Evolutionary conservation across 2,888 invertebrate species (phyloP).

Genomic region (Anorthoa munda): DNA sequence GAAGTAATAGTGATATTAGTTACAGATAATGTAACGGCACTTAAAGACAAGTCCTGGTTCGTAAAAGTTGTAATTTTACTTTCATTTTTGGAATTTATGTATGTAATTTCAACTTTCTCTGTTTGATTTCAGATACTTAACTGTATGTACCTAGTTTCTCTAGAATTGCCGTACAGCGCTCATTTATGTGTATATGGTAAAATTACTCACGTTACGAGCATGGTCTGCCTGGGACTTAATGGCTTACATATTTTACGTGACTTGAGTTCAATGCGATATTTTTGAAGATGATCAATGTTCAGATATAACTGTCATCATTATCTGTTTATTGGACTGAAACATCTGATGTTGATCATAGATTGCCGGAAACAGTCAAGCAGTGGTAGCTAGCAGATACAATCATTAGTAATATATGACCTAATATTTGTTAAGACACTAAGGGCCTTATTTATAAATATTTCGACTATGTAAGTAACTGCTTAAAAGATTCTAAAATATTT

Average conservation of each 20-base stretch:
- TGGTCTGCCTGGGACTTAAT: background rate
- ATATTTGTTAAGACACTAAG: too few species aligned
- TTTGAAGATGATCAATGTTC: background rate
- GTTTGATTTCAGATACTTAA: slow-evolving; percentile 13
- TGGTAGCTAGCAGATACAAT: background rate
- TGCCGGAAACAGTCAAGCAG: background rate
- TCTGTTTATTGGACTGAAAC: background rate
- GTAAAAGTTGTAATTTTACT: slow-evolving; percentile 33
- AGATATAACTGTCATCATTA: slow-evolving; percentile 13
- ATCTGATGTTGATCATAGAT: slow-evolving; percentile 6
- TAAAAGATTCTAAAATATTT: too few species aligned
- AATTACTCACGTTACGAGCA: background rate
- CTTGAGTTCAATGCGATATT: background rate
- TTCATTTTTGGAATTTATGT: slow-evolving; percentile 26
- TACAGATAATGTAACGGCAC: background rate
- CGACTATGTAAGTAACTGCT: too few species aligned
- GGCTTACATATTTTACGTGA: background rate
- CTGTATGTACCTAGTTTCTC: slow-evolving; percentile 2
- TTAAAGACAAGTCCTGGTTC: slow-evolving; percentile 9
- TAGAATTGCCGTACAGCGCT: background rate
- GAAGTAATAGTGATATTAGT: slow-evolving; percentile 1
- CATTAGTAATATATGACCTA: background rate
- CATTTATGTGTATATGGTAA: background rate
- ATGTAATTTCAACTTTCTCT: slow-evolving; percentile 41
- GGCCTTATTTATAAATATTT: too few species aligned